phyloP scores from a whole-genome alignment of 2,888 invertebrate genomes.

The Chrysodeixis includens region DNA sequence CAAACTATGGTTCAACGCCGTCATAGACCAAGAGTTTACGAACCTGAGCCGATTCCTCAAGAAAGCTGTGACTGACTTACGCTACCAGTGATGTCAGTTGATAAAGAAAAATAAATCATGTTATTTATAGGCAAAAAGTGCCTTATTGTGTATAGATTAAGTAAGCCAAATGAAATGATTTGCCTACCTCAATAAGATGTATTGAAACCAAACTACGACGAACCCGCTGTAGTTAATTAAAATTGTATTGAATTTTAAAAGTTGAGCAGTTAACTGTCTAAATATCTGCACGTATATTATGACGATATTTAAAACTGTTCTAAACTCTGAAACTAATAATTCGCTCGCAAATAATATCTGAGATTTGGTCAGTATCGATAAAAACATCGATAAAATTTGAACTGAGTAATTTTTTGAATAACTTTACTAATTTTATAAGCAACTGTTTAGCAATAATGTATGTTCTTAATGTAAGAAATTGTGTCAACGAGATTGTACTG shows the following conservation, averaged over 20 bases:
- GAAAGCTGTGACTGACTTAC: constrained; percentile 68
- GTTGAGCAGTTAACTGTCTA: neutral
- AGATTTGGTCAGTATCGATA: neutral
- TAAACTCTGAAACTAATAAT: neutral
- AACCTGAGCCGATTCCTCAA: constrained; percentile 71
- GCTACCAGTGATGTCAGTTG: constrained; percentile 35
- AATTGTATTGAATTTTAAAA: neutral
- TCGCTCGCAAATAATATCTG: neutral
- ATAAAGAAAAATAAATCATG: constrained; percentile 16
- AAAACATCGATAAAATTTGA: neutral
- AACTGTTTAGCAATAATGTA: constrained; percentile 13
- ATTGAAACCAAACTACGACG: neutral
- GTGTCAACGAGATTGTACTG: constrained; percentile 22
- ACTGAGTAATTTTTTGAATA: neutral
- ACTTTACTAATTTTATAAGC: neutral
- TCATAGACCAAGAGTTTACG: constrained; percentile 69
- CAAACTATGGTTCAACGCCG: constrained; percentile 69
- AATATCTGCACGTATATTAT: neutral
- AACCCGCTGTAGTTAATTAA: neutral
- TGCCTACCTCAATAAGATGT: neutral
- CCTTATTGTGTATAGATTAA: constrained; percentile 1
- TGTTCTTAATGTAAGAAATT: constrained; percentile 12
- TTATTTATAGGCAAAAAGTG: neutral
- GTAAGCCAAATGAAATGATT: neutral
- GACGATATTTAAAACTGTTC: neutral